Conservation (phyloP, 2,888 invertebrate genomes). For the Sesia bembeciformis region DNA sequence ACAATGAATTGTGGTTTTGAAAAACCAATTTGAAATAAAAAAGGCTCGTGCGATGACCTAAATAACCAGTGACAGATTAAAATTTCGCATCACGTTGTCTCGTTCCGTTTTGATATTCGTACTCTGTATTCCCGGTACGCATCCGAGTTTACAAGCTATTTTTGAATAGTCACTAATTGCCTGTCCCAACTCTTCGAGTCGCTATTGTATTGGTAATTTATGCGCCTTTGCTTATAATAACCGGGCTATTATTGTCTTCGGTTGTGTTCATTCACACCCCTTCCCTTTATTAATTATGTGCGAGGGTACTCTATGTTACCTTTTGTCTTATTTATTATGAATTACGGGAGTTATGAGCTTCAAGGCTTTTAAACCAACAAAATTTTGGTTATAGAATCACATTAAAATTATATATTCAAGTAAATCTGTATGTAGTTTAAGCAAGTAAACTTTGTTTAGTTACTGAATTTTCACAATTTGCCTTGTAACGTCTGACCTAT, state of each 20-base stretch:
- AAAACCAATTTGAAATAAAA: too few species aligned
- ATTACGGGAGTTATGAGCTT: too few species aligned
- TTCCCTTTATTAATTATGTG: constrained; percentile 4
- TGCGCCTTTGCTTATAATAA: neutral
- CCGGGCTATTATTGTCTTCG: neutral
- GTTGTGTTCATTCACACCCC: neutral
- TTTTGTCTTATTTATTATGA: neutral
- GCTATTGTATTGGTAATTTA: constrained; percentile 3
- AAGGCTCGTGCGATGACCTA: too few species aligned
- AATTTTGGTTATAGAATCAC: too few species aligned
- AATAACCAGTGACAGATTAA: constrained; percentile 1
- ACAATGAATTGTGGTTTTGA: too few species aligned
- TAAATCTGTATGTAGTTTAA: too few species aligned
- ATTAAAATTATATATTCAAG: too few species aligned
- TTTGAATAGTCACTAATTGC: constrained; percentile 9
- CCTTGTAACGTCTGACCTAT: too few species aligned
- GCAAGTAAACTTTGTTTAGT: too few species aligned
- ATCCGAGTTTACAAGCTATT: constrained; percentile 7
- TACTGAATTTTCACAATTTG: too few species aligned
- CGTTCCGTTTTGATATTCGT: neutral
- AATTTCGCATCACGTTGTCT: constrained; percentile 3
- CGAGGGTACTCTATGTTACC: neutral
- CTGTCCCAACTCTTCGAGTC: constrained; percentile 1
- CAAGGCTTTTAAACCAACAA: too few species aligned
- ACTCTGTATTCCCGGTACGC: constrained; percentile 2